A percentile compares a stretch with the other conserved stretches of the same genome.
Conservation (phyloP, 2,888 invertebrate genomes). For the Spisula solida region DNA sequence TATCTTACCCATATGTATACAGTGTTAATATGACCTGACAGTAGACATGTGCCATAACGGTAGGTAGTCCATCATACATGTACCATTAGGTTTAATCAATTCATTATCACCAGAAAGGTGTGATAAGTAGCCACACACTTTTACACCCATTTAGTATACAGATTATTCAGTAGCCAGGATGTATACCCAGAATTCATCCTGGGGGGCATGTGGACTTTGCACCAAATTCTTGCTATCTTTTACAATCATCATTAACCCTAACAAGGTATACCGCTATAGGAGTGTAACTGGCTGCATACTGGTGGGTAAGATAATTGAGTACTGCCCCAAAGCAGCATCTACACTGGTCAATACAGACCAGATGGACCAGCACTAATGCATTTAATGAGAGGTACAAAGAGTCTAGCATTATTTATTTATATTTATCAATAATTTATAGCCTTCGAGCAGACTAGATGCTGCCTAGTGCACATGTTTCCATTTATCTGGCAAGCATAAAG, state of each 20-base stretch:
- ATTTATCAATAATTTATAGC: constrained; percentile 17
- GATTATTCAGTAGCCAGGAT: background rate
- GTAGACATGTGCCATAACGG: constrained; percentile 29
- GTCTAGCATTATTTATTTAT: constrained; percentile 26
- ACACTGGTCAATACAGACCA: constrained; percentile 10
- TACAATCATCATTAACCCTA: constrained; percentile 8
- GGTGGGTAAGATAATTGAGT: background rate
- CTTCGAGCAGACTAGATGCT: background rate
- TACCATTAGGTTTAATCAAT: constrained; percentile 30
- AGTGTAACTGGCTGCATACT: background rate
- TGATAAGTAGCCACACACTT: constrained; percentile 38
- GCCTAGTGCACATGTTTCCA: constrained; percentile 21
- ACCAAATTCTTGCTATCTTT: constrained; percentile 22
- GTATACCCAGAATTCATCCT: too few species aligned
- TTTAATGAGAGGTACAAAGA: constrained; percentile 14
- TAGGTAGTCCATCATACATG: constrained; percentile 6
- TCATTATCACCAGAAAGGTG: constrained; percentile 40
- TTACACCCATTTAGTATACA: constrained; percentile 24
- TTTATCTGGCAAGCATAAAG: background rate
- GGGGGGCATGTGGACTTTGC: background rate
- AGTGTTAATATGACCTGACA: constrained; percentile 5
- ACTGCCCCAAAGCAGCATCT: background rate
- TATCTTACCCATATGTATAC: constrained; percentile 24
- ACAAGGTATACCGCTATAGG: background rate
- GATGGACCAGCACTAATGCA: constrained; percentile 12